These are phyloP conservation scores for Andrena camellia DNA, from an alignment of 2,888 invertebrate genomes.

Conservation along the genomic window DNA sequence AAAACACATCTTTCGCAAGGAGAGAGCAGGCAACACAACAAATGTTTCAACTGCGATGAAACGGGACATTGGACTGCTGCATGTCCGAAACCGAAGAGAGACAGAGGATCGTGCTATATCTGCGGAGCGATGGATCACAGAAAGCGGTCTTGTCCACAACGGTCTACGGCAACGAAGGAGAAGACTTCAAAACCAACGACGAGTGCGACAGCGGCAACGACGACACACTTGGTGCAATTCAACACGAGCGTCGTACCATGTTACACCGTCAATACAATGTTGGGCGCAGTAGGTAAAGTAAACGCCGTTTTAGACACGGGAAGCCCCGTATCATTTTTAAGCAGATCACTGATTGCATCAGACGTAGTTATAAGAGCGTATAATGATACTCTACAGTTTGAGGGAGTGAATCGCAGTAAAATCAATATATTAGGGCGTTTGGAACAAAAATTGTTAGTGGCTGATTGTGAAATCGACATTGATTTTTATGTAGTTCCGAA, in stretches of 20 bases:
- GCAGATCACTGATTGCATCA: not conserved
- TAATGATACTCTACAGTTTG: not conserved
- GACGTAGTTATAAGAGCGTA: not conserved
- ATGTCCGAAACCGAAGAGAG: slow-evolving; percentile 17
- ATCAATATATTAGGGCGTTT: slow-evolving; percentile 7
- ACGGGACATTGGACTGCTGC: not conserved
- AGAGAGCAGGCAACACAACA: not conserved
- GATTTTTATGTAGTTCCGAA: no score
- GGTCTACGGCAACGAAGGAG: not conserved
- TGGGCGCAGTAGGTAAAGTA: not conserved
- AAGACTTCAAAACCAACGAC: not conserved
- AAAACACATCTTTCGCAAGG: not conserved
- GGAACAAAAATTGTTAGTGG: no score
- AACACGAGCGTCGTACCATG: slow-evolving; percentile 1
- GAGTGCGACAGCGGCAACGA: not conserved
- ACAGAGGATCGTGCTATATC: slow-evolving; percentile 12
- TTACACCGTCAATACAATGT: not conserved
- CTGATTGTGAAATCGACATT: no score
- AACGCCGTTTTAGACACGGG: slow-evolving; percentile 14
- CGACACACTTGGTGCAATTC: slow-evolving; percentile 8
- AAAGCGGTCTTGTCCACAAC: not conserved
- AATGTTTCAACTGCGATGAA: slow-evolving; percentile 28
- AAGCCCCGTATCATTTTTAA: slow-evolving; percentile 24
- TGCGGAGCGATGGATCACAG: slow-evolving; percentile 8
- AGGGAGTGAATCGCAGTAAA: slow-evolving; percentile 18